Evolutionary conservation across 2,113 vertebrate genomes (phyloP), one percentile per base, ranked within the genome.

Genomic region (Hyperopisus bebe): DNA sequence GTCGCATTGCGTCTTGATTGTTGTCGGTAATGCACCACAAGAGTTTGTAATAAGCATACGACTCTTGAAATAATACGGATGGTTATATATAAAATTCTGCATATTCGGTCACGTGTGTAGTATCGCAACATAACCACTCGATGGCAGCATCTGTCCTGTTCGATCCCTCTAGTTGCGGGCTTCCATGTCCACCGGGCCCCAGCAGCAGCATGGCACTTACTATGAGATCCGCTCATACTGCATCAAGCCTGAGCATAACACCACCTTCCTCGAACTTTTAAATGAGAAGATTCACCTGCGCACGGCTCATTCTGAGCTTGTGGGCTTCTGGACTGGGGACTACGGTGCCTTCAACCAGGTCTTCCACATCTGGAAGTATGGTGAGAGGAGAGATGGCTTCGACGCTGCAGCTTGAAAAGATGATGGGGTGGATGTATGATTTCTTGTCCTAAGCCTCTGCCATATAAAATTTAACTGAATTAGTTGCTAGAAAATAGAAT

Each of bases 291-390:
- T 98, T 53, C 95, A 97, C 89, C 93, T 98, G 74, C 96, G 98
- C 44, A 96, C 95, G 0, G 96, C 96, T 77, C 96, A 97, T 91
- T 99, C 98, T 0, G 94, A 98, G 93, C 93, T 99, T 92, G 51
- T 97, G 91, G 98, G 98, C 46, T 97, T 95, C 89, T 99, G 98
- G 98, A 96, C 91, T 8, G 92, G 95, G 0, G 98, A 99, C 93
- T 96, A 98, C 31, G 97, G 97, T 3, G 97, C 96, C 87, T 92
- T 98, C 90, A 99, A 98, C 95, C 97, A 96, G 91, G 97, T 97
- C 24, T 93, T 98, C 90, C 98, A 99, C 90, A 92, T 99, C 90
- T 99, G 98, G 98, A 97, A 98, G 91, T 99, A 96, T 1, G 96
- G 97, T 97, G 96, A 0, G 95, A 42, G 46, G 42, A 51, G 21